phyloP scores from a whole-genome alignment of 2,113 vertebrate genomes.

The Pantherophis guttatus region DNA sequence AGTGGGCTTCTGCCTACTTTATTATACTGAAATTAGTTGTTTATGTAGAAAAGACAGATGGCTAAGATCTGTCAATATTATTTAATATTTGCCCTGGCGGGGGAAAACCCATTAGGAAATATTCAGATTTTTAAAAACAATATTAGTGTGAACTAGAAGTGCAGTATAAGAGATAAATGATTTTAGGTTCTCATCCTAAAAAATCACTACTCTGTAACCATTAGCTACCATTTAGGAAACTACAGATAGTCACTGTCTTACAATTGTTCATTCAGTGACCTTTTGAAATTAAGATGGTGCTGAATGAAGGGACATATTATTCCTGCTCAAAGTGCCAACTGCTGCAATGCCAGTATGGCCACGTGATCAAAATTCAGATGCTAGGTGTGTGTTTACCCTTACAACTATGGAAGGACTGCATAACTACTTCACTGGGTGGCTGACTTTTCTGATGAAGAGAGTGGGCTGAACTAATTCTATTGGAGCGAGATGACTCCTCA shows the following conservation, averaged over 20 bases:
- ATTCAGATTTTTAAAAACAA: background rate
- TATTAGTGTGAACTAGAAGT: background rate
- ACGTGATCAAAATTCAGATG: background rate
- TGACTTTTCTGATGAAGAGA: background rate
- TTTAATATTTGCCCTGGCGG: constrained; percentile 17
- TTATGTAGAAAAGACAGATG: background rate
- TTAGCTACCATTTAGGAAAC: background rate
- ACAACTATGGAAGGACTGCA: too few species aligned
- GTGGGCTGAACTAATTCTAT: background rate
- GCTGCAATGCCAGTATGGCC: background rate
- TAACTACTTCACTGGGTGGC: background rate
- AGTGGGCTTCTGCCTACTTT: background rate
- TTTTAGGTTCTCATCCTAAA: background rate
- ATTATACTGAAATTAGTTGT: background rate
- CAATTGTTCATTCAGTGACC: background rate
- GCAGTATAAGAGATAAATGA: background rate
- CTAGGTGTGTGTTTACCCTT: background rate
- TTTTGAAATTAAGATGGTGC: background rate
- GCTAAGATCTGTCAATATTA: background rate
- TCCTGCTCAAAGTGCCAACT: background rate
- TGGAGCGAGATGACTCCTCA: background rate
- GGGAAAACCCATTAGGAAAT: background rate
- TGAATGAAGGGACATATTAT: background rate
- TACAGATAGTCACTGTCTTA: background rate
- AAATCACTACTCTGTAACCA: background rate